A percentile compares a stretch with the other conserved stretches of the same genome.
These are phyloP conservation scores for Drosophila percnosoma DNA, from an alignment of 2,888 invertebrate genomes.

Conservation along the genomic window DNA sequence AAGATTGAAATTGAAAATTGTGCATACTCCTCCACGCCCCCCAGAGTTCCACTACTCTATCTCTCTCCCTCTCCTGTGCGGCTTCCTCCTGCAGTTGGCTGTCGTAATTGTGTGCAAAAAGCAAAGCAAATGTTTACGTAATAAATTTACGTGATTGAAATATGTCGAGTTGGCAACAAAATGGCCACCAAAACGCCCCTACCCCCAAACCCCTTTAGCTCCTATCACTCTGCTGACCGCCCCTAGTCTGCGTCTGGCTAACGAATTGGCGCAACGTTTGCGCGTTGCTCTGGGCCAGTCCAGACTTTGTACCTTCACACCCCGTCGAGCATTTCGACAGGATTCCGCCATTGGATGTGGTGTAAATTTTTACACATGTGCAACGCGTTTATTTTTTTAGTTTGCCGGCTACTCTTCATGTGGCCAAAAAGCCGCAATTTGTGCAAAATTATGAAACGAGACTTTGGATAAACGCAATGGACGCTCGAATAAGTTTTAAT, in stretches of 20 bases:
- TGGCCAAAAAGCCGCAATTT: slow-evolving; percentile 79
- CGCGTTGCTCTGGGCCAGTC: slow-evolving; percentile 35
- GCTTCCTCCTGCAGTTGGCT: slow-evolving; percentile 44
- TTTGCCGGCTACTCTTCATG: slow-evolving; percentile 53
- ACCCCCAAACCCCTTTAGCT: slow-evolving; percentile 5
- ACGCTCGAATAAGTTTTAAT: slow-evolving; percentile 78
- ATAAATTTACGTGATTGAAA: slow-evolving; percentile 84
- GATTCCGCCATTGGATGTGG: slow-evolving; percentile 38
- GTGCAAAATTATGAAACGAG: slow-evolving; percentile 80
- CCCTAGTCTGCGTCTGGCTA: slow-evolving; percentile 51
- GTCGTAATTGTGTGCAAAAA: slow-evolving; percentile 81
- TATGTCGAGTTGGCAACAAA: slow-evolving; percentile 82
- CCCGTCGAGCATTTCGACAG: slow-evolving; percentile 4
- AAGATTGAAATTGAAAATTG: slow-evolving; percentile 81
- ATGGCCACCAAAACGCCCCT: slow-evolving; percentile 59
- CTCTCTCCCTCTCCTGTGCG: slow-evolving; percentile 10
- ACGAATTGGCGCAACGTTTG: slow-evolving; percentile 65
- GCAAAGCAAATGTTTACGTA: slow-evolving; percentile 83
- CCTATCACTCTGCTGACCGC: slow-evolving; percentile 4
- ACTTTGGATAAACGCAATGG: slow-evolving; percentile 81
- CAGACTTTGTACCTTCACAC: slow-evolving; percentile 19
- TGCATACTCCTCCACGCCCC: slow-evolving; percentile 6
- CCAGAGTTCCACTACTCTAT: neutral
- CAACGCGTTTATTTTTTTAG: slow-evolving; percentile 71
- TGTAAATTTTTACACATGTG: slow-evolving; percentile 78